Base-by-base conservation (phyloP, 2,113 vertebrate species). In the Anser cygnoides region DNA sequence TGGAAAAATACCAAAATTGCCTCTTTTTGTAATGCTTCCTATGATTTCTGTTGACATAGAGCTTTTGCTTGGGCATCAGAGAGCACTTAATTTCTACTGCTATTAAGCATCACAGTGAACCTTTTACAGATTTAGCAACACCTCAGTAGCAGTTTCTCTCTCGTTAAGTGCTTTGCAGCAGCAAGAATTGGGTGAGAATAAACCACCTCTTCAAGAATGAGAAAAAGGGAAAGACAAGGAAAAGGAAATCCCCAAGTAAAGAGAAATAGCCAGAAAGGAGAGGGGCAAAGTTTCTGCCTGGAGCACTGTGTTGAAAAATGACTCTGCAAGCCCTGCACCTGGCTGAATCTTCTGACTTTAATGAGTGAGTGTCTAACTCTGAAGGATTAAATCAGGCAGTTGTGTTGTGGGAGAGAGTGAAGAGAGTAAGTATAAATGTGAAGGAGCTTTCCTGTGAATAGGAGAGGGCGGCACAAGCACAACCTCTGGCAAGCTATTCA, bases 41-140 rank as follows among this genome's bases (percentile, higher is more conserved):
- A 5, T 88, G 17, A 71, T 92, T 90, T 85, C 37, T 15, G 7
- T 85, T 90, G 75, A 43, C 50, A 70, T 3, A 35, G 31, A 66
- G 62, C 6, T 86, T 77, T 28, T 41, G 16, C 78, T 89, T 74
- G 61, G 82, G 19, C 41, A 44, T 62, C 33, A 3, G 4, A 80
- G 19, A 73, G 22, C 59, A 74, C 41, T 90, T 84, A 70, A 76
- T 93, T 86, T 78, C 22, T 90, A 22, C n/a, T 59, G 35, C 44
- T 57, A 9, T 82, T 95, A 85, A 94, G 44, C 11, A 59, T 28
- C 44, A 6, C 23, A 29, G 14, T 22, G 67, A 91, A 88, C 75
- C 25, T 93, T 85, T 95, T 79, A 82, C 71, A 93, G 71, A 55
- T 92, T 94, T 88, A 90, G 44, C 31, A 91, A 91, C 82, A 80